Evolutionary conservation across 1,140 invertebrate genomes (phyloP).

Genomic region (Conopomorpha cramerella): DNA sequence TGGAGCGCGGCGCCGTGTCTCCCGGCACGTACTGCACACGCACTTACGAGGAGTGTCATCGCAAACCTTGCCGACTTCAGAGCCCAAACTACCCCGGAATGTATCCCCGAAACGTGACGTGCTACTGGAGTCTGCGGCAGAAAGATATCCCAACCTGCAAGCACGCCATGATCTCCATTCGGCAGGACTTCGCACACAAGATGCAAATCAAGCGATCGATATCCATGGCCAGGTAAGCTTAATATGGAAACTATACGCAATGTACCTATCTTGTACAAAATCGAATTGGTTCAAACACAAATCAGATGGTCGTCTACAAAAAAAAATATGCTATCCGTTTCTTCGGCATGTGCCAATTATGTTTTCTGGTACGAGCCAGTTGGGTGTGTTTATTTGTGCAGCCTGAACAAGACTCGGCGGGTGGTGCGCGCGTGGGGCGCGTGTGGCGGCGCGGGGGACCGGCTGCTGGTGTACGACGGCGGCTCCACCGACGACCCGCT

Average conservation of each 20-base stretch:
- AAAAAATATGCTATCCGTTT: too few species aligned
- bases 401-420: slow-evolving; percentile 69
- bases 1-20: slow-evolving; percentile 78
- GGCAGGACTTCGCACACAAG: slow-evolving; percentile 72
- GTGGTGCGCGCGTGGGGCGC: slow-evolving; percentile 79
- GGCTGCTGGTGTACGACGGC: slow-evolving; percentile 86
- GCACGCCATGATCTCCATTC: slow-evolving; percentile 84
- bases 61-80: slow-evolving; percentile 80
- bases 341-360: too few species aligned
- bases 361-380: too few species aligned
- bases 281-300: too few species aligned
- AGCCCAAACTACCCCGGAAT: slow-evolving; percentile 90
- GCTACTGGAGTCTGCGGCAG: slow-evolving; percentile 79
- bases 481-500: slow-evolving; percentile 77
- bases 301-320: too few species aligned
- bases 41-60: slow-evolving; percentile 85
- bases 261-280: too few species aligned
- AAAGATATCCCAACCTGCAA: slow-evolving; percentile 84
- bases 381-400: slow-evolving; percentile 11
- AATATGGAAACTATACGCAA: too few species aligned
- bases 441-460: slow-evolving; percentile 79
- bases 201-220: slow-evolving; percentile 72
- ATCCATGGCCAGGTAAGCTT: slow-evolving; percentile 55
- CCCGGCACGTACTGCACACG: slow-evolving; percentile 87
- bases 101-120: slow-evolving; percentile 83